Evolutionary conservation across 2,113 vertebrate genomes (phyloP), one percentile per base, ranked within the genome.

Genomic region (Nibea albiflora): DNA sequence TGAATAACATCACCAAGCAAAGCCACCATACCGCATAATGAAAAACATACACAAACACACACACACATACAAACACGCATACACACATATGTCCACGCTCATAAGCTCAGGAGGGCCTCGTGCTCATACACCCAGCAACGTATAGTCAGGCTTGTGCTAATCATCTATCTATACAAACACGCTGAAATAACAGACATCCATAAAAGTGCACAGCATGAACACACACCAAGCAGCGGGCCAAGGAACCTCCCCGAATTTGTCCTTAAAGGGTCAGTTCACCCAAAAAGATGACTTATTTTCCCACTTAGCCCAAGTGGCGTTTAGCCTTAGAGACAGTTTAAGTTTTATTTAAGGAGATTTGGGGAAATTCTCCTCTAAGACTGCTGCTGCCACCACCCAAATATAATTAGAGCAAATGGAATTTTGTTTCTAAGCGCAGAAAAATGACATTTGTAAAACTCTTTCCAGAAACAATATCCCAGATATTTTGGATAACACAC

Each of bases 1-100:
- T 78, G 88, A 91, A 92, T 70, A 92, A 88, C 92, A 91, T 92
- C 85, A 91, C 89, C 84, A 61, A 83, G 88, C 86, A 88, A 87
- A 90, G 85, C 90, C 89, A 81, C 81, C 65, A 67, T 16, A 88
- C 90, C 89, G 73, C 92, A 90, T 88, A 91, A 93, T 92, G 89
- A 88, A 91, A 91, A 90, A 87, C 92, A 91, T 73, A 89, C 81
- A 88, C 75, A 79, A 63, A 81, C 66, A 80, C 80, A 81, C 87
- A 76, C 85, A 76, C 85, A 74, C 76, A 75, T 6, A 70, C 65
- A 74, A 8, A 81, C 60, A 75, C 22, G 14, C 50, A 68, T 49
- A 67, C 57, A 78, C 83, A 77, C 78, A 79, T 58, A 15, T 28
- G 71, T 39, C 35, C 35, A 7, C 7, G 7, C 83, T 77, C 78